Percentiles rank a stretch among this genome's conserved stretches.
Evolutionary conservation across 2,797 vertebrate genomes (phyloP).

Genomic region (Sebastiscus tertius): DNA sequence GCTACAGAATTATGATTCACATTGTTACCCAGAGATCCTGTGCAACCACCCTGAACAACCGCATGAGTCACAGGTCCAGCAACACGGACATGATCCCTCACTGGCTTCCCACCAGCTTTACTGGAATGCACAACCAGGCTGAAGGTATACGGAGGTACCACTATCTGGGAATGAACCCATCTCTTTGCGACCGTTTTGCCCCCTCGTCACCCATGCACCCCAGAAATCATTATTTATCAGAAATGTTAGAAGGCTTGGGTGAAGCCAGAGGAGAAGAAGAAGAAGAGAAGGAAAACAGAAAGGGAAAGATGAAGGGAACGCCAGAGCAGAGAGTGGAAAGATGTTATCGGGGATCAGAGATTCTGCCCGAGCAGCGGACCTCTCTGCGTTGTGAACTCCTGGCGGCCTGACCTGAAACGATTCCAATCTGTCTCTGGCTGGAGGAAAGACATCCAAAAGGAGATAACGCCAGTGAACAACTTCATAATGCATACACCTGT

Average conservation of each 20-base stretch:
- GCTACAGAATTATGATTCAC: background rate
- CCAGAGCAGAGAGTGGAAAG: constrained; percentile 64
- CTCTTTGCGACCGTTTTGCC: constrained; percentile 13
- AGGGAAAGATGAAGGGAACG: constrained; percentile 63
- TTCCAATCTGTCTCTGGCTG: constrained; percentile 65
- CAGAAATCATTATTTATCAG: constrained; percentile 57
- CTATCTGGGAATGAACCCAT: constrained; percentile 24
- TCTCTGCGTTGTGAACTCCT: constrained; percentile 68
- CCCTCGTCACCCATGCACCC: background rate
- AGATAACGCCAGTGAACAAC: constrained; percentile 66
- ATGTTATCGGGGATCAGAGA: constrained; percentile 77
- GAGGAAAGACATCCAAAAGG: constrained; percentile 62
- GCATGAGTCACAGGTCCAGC: constrained; percentile 2
- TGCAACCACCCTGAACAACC: background rate
- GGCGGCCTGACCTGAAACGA: constrained; percentile 72
- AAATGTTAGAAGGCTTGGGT: constrained; percentile 44
- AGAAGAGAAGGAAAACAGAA: constrained; percentile 51
- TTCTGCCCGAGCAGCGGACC: constrained; percentile 64
- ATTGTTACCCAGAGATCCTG: background rate
- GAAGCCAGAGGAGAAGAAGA: constrained; percentile 32
- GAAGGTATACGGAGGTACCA: background rate
- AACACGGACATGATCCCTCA: constrained; percentile 13
- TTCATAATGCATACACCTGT: constrained; percentile 62
- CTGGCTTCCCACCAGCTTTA: constrained; percentile 23
- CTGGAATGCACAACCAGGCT: constrained; percentile 27